Conservation (phyloP, 2,888 invertebrate genomes). For the Drosophila ochracea region DNA sequence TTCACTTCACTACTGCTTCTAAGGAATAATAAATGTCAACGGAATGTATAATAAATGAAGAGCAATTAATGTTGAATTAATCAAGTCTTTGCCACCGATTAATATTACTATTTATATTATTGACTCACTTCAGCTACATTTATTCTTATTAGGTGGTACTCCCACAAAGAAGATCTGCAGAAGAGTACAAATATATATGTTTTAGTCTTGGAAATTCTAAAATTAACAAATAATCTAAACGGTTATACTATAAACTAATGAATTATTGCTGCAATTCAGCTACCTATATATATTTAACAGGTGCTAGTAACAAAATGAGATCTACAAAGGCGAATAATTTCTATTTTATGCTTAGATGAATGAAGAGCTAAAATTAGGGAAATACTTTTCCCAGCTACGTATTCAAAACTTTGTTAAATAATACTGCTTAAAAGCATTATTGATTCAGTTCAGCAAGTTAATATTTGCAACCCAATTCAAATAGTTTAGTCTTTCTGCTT, state of each 20-base stretch:
- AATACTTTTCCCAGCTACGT: background rate
- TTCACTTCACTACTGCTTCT: background rate
- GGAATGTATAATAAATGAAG: background rate
- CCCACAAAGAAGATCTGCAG: background rate
- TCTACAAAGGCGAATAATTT: background rate
- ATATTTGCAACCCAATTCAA: background rate
- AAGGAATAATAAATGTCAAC: background rate
- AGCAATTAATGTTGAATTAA: background rate
- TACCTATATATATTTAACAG: background rate
- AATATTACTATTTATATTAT: background rate
- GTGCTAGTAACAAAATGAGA: background rate
- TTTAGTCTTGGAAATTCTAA: background rate
- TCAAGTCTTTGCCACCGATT: background rate
- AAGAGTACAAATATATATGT: background rate
- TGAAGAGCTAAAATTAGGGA: background rate
- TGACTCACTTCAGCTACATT: background rate
- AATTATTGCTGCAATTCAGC: background rate
- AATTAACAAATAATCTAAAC: background rate
- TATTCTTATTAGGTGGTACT: background rate
- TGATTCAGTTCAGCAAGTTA: background rate
- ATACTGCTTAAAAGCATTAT: background rate
- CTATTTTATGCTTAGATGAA: too few species aligned
- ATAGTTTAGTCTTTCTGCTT: background rate
- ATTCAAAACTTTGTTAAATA: background rate
- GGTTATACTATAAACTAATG: background rate